Conservation (phyloP, 2,797 vertebrate species). For the Sphenodon punctatus region DNA sequence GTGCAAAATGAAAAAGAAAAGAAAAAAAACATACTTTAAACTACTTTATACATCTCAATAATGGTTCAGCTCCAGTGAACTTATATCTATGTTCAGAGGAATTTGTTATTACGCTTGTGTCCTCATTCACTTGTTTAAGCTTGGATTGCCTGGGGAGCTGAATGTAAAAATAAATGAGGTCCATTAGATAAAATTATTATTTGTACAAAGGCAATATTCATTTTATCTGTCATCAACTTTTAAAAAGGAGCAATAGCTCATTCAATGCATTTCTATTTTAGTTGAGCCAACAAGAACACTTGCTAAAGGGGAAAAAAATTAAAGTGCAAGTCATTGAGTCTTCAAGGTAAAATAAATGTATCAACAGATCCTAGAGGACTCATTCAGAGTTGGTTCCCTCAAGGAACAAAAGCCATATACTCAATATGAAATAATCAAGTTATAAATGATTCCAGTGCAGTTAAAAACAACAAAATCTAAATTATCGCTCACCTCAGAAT, state of each 20-base stretch:
- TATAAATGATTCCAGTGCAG: slow-evolving; percentile 4
- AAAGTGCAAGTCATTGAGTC: neutral
- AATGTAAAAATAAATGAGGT: slow-evolving; percentile 55
- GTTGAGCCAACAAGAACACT: slow-evolving; percentile 45
- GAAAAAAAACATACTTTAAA: slow-evolving; percentile 15
- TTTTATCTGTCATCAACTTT: slow-evolving; percentile 47
- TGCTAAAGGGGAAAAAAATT: neutral
- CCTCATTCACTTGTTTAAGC: slow-evolving; percentile 24
- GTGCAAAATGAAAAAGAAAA: slow-evolving; percentile 14
- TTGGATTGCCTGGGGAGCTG: slow-evolving; percentile 35
- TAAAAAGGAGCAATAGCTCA: slow-evolving; percentile 1
- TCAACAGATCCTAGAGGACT: slow-evolving; percentile 3
- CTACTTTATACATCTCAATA: slow-evolving; percentile 39
- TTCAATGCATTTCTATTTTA: slow-evolving; percentile 45
- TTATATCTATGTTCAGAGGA: slow-evolving; percentile 17
- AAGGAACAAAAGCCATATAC: neutral
- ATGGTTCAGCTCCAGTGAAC: slow-evolving; percentile 22
- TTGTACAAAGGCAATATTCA: slow-evolving; percentile 45
- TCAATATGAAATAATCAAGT: slow-evolving; percentile 13
- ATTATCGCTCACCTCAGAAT: neutral
- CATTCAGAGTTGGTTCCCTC: neutral
- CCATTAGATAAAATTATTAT: slow-evolving; percentile 46
- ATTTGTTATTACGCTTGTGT: slow-evolving; percentile 1
- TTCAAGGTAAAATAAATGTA: neutral
- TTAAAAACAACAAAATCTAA: fast-evolving